These are phyloP conservation scores for Campylomormyrus numenius DNA, from an alignment of 2,113 vertebrate genomes.

Conservation along the genomic window DNA sequence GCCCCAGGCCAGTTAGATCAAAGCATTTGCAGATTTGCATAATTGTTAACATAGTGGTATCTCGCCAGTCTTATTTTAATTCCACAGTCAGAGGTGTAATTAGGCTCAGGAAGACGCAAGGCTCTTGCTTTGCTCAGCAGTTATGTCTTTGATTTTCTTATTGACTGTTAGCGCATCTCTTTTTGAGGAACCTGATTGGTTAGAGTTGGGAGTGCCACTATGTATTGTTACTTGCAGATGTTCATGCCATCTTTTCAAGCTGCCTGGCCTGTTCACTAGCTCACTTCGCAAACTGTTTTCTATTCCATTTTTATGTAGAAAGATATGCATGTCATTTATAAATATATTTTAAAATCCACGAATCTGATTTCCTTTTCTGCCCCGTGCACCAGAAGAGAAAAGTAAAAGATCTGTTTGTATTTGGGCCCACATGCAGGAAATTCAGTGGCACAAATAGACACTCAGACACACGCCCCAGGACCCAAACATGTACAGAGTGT, in stretches of 20 bases:
- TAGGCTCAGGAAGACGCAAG: not conserved
- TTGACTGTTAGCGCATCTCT: not conserved
- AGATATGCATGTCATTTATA: not conserved
- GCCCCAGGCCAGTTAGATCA: not conserved
- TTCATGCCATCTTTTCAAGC: not conserved
- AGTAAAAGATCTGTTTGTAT: not conserved
- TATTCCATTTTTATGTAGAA: not conserved
- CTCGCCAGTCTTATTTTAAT: not conserved
- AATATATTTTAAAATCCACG: not conserved
- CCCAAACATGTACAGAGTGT: conserved; percentile 42
- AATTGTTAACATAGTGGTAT: not conserved
- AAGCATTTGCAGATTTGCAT: conserved; percentile 7
- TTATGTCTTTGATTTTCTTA: not conserved
- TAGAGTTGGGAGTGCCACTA: not conserved
- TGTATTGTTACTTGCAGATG: conserved; percentile 40
- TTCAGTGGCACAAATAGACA: conserved; percentile 10
- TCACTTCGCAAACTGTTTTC: not conserved
- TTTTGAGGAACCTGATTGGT: not conserved
- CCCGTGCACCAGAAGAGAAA: not conserved
- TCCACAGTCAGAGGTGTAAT: not conserved
- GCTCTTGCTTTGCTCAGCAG: not conserved
- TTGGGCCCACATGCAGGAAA: not conserved
- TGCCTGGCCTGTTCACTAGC: not conserved
- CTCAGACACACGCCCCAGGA: conserved; percentile 14
- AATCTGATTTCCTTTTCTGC: not conserved